Conservation (phyloP, 2,113 vertebrate genomes). For the Protobothrops flavoviridis region DNA sequence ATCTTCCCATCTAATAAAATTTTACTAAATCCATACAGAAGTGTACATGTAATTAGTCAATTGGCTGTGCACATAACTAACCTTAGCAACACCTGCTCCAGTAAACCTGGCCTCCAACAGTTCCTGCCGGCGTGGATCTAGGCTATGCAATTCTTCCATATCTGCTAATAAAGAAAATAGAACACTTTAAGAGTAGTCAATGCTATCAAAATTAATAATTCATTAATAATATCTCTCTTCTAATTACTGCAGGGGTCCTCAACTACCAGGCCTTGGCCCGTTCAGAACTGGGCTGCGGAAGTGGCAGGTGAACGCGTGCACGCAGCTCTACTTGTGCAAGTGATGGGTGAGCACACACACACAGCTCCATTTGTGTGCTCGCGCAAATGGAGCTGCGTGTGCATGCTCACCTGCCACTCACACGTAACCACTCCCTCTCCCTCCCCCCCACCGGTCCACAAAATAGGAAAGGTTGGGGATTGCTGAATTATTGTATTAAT, state of each 20-base stretch:
- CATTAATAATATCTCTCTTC: background rate
- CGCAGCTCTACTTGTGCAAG: too few species aligned
- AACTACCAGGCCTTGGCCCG: too few species aligned
- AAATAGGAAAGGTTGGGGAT: too few species aligned
- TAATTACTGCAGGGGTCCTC: background rate
- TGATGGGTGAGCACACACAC: too few species aligned
- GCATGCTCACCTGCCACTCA: too few species aligned
- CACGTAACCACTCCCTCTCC: too few species aligned
- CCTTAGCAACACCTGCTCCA: constrained; percentile 95
- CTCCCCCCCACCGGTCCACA: too few species aligned
- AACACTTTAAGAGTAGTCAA: constrained; percentile 61
- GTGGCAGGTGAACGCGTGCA: too few species aligned
- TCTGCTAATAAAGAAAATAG: constrained; percentile 71
- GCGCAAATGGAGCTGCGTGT: too few species aligned
- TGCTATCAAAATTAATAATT: constrained; percentile 32
- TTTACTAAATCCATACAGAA: background rate
- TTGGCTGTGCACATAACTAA: constrained; percentile 64
- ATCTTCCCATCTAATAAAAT: constrained; percentile 1
- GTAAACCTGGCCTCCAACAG: constrained; percentile 98
- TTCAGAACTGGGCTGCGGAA: too few species aligned
- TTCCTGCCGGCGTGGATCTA: constrained; percentile 98
- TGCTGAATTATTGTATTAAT: background rate
- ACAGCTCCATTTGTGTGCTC: too few species aligned
- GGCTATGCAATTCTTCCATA: constrained; percentile 99
- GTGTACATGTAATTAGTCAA: background rate